Base-by-base conservation (phyloP, 2,113 vertebrate genomes). In the Mustelus asterias region DNA sequence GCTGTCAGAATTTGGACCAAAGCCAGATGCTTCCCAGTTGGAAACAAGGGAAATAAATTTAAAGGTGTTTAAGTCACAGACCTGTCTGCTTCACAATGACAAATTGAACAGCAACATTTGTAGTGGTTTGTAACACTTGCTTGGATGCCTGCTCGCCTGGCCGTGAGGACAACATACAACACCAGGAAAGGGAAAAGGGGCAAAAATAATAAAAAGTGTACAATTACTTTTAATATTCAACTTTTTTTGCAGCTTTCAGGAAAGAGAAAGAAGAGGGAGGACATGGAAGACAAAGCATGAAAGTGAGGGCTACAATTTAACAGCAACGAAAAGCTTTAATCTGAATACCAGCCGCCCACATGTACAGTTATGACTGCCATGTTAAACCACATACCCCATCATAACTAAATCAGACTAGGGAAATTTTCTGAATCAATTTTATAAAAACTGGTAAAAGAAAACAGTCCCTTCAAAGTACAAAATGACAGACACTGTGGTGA, bases 361-460 rank as follows among this genome's bases (percentile, higher is more conserved):
- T 37, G 2, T 37, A 93, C 90, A 93, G 33, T 93, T 93, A 93
- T 93, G 90, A 94, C 65, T 94, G 65, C 37, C 65, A 94, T n/a
- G 18, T 37, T 69, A 37, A 69, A 94, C 44, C 26, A 33, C 69
- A 95, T 33, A 76, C 94, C 9, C 65, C 24, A 72, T 29, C 41
- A 72, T 72, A 54, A 95, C 69, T 95, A 54, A 95, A 54, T 95
- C 67, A 72, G 94, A 54, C 69, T 14, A 95, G 94, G 69, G 94
- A 72, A 95, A 95, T 76, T 95, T 95, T 63, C 69, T 76, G 11
- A 95, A 95, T 95, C 13, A 72, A 33, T 72, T 95, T 95, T 13
- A 95, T 72, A 14, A 65, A 69, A 95, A 70, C 44, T 72, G 67
- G 94, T 70, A 72, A 72, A 95, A 94, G 69, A 54, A 72, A 95